phyloP scores from a whole-genome alignment of 2,113 vertebrate genomes.

The Pedionomus torquatus region DNA sequence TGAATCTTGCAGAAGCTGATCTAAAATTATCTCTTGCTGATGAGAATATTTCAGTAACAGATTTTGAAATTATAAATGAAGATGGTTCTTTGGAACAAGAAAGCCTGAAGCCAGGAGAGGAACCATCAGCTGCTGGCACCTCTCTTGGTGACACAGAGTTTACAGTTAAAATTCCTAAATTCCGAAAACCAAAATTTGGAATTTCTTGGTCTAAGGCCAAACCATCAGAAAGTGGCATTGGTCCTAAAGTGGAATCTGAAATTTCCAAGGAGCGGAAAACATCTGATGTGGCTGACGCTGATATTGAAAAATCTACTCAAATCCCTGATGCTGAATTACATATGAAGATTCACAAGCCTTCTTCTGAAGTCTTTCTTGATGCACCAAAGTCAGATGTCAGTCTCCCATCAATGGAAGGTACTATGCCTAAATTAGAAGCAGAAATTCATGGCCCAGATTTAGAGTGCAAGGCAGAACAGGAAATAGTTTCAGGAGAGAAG shows the following conservation, averaged over 20 bases:
- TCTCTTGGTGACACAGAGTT: neutral
- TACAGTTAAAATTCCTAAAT: neutral
- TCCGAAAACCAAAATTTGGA: conserved; percentile 8
- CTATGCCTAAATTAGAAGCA: neutral
- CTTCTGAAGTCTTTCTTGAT: neutral
- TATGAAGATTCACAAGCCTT: neutral
- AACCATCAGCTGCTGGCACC: neutral
- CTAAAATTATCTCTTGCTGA: neutral
- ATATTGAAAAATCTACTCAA: neutral
- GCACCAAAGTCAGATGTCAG: neutral
- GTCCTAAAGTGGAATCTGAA: neutral
- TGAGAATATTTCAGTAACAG: neutral
- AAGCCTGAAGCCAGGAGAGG: rapidly evolving
- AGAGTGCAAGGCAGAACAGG: neutral
- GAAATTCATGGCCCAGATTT: neutral
- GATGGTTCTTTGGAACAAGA: neutral
- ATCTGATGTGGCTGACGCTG: neutral
- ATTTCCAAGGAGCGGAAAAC: neutral
- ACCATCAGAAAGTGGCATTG: neutral
- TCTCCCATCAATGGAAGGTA: neutral
- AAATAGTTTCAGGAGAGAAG: neutral
- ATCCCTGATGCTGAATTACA: neutral
- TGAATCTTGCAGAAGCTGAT: neutral
- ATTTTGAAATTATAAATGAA: neutral
- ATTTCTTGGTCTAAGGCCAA: conserved; percentile 12